Conservation (phyloP, 1,140 invertebrate species). For the Ooceraea biroi region DNA sequence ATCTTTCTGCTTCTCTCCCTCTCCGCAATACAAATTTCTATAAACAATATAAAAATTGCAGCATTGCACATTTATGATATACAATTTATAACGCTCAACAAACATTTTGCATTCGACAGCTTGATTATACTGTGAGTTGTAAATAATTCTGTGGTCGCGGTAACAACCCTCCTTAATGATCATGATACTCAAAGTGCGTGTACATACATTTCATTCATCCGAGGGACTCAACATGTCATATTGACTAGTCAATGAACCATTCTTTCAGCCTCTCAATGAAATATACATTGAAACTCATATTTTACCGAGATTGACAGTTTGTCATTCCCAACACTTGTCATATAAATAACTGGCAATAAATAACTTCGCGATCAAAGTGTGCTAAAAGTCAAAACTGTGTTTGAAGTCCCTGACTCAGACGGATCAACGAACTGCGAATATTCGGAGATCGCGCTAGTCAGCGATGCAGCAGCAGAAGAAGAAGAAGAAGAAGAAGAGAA, state of each 20-base stretch:
- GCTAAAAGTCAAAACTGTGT: neutral
- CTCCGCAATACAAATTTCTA: neutral
- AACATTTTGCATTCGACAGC: too few species aligned
- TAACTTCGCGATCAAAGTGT: neutral
- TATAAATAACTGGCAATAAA: neutral
- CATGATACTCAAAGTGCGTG: too few species aligned
- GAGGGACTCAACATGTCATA: neutral
- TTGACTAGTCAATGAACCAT: too few species aligned
- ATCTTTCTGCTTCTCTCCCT: neutral
- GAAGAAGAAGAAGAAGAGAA: neutral
- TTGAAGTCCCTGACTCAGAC: neutral
- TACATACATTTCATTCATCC: neutral
- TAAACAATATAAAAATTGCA: neutral
- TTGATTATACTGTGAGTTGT: too few species aligned
- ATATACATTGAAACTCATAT: neutral
- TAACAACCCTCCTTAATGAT: too few species aligned
- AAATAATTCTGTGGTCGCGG: too few species aligned
- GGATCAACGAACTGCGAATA: conserved; percentile 58
- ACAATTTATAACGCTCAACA: too few species aligned
- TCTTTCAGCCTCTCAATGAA: neutral
- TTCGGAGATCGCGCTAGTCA: conserved; percentile 38
- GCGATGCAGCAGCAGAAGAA: neutral
- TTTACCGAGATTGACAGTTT: neutral
- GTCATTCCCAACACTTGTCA: neutral
- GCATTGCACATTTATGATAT: too few species aligned